Conservation (phyloP, 2,888 invertebrate species). For the Craniophora ligustri region DNA sequence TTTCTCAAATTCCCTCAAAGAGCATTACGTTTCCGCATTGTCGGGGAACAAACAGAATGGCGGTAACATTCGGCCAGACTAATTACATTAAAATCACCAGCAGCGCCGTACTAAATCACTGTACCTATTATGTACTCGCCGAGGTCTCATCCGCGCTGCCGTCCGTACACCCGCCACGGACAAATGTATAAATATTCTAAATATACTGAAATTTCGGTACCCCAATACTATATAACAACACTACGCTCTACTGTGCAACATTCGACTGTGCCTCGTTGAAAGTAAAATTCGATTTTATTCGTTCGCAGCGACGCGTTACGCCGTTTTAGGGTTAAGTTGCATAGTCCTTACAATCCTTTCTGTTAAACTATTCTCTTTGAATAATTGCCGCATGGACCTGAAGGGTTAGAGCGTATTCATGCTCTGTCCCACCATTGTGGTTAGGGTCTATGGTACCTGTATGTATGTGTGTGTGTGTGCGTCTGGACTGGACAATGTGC, state of each 20-base stretch:
- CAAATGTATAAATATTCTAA: constrained; percentile 87
- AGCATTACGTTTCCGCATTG: constrained; percentile 60
- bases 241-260: constrained; percentile 26
- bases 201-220: constrained; percentile 81
- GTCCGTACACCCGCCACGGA: constrained; percentile 72
- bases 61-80: constrained; percentile 77
- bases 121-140: constrained; percentile 81
- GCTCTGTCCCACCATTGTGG: constrained; percentile 83
- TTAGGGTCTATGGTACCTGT: constrained; percentile 65
- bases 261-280: constrained; percentile 10
- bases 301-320: constrained; percentile 21
- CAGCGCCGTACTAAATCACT: constrained; percentile 84
- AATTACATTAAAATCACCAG: constrained; percentile 84
- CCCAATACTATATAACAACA: constrained; percentile 27
- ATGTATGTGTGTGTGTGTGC: constrained; percentile 31
- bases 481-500: constrained; percentile 66
- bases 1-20: constrained; percentile 55
- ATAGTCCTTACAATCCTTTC: constrained; percentile 86
- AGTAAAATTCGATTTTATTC: constrained; percentile 49
- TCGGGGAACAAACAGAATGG: constrained; percentile 72
- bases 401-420: constrained; percentile 87
- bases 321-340: constrained; percentile 45
- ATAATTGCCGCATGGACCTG: constrained; percentile 89
- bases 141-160: constrained; percentile 79
- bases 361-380: constrained; percentile 89